Conservation (phyloP, 2,113 vertebrate genomes). For the Eurypyga helias region DNA sequence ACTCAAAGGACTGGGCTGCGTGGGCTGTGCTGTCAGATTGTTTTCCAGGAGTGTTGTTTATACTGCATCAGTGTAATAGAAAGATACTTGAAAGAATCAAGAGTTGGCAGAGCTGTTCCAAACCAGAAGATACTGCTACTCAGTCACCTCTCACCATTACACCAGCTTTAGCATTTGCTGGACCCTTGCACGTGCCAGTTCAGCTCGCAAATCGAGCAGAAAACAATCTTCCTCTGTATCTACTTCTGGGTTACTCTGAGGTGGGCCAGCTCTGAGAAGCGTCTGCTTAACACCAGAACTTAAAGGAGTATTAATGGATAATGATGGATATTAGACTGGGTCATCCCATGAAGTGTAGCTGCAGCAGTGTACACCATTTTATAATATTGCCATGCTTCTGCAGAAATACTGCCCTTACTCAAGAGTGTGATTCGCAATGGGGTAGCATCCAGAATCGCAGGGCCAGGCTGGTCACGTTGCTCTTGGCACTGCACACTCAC, state of each 20-base stretch:
- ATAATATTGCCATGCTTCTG: fast-evolving
- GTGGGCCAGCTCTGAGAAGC: not conserved
- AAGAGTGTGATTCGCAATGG: not conserved
- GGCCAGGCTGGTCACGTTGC: not conserved
- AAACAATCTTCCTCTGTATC: not conserved
- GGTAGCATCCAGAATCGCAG: not conserved
- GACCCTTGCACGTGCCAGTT: not conserved
- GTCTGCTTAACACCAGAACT: not conserved
- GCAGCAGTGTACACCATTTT: fast-evolving
- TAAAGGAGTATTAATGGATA: not conserved
- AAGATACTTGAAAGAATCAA: not conserved
- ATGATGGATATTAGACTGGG: not conserved
- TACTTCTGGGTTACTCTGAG: not conserved
- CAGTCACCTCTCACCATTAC: not conserved
- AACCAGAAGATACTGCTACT: not conserved
- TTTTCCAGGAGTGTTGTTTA: not conserved
- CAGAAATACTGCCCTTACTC: not conserved
- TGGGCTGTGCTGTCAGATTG: not conserved
- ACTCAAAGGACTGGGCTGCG: not conserved
- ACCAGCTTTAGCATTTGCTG: not conserved
- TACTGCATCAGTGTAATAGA: not conserved
- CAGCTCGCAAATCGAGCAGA: not conserved
- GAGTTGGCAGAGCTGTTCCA: not conserved
- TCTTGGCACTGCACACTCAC: fast-evolving
- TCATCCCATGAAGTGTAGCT: not conserved